A percentile compares a stretch with the other conserved stretches of the same genome.
Conservation (phyloP, 2,113 vertebrate genomes). For the Ploceus nigricollis region DNA sequence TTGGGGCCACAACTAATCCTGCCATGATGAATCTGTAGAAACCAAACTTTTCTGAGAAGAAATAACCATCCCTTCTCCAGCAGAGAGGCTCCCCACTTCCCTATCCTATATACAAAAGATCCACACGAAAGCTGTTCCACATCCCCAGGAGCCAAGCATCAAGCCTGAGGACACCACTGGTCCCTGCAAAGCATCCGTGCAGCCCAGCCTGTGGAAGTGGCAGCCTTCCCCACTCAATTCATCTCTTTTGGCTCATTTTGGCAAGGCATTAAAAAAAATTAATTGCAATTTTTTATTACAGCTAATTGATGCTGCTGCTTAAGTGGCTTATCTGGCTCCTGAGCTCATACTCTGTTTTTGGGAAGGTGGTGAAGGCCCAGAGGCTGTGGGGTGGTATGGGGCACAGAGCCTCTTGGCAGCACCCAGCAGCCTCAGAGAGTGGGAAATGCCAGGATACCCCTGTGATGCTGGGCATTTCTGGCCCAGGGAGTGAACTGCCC, state of each 20-base stretch:
- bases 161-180: background rate
- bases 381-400: background rate
- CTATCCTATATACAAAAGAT: background rate
- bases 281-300: constrained; percentile 20
- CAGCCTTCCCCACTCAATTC: background rate
- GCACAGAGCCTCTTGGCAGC: rapidly evolving
- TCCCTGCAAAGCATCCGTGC: background rate
- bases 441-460: background rate
- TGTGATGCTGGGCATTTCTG: rapidly evolving
- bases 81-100: background rate
- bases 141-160: background rate
- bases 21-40: background rate
- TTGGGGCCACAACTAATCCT: background rate
- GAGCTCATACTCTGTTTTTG: background rate
- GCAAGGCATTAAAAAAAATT: background rate
- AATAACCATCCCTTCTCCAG: background rate
- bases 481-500: background rate
- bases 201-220: background rate
- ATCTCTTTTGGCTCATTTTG: background rate
- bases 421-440: rapidly evolving
- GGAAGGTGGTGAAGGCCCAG: background rate
- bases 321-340: constrained; percentile 14
- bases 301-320: background rate
- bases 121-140: background rate
- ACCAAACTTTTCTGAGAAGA: background rate